Conservation (phyloP, 2,888 invertebrate species). For the Drosophila neotestacea region DNA sequence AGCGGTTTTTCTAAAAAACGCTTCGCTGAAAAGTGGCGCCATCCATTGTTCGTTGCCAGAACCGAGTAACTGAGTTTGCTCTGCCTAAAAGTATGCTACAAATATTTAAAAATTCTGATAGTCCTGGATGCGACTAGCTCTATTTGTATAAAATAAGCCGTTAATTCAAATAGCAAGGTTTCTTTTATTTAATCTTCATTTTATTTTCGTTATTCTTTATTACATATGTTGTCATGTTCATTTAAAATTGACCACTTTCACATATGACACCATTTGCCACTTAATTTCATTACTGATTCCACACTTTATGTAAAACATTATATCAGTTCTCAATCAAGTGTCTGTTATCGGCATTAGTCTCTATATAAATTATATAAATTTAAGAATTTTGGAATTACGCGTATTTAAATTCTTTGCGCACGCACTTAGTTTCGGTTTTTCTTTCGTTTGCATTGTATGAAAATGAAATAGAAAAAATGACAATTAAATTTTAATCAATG, state of each 20-base stretch:
- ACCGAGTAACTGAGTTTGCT: no score
- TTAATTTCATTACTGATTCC: slow-evolving; percentile 40
- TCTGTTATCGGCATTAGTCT: slow-evolving; percentile 34
- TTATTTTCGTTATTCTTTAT: slow-evolving; percentile 52
- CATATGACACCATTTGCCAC: slow-evolving; percentile 56
- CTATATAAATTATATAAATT: slow-evolving; percentile 60
- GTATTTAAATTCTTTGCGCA: slow-evolving; percentile 46
- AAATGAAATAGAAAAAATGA: slow-evolving; percentile 21
- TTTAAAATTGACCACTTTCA: slow-evolving; percentile 40
- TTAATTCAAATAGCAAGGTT: slow-evolving; percentile 8
- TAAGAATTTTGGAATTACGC: slow-evolving; percentile 73
- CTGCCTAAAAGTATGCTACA: no score
- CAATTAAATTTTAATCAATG: slow-evolving; percentile 10
- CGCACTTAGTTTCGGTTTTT: slow-evolving; percentile 53
- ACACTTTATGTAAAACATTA: slow-evolving; percentile 42
- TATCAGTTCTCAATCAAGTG: slow-evolving; percentile 25
- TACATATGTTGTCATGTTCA: slow-evolving; percentile 60
- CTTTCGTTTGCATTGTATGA: slow-evolving; percentile 44
- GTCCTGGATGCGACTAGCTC: neutral
- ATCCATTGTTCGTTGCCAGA: no score
- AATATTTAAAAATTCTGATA: no score
- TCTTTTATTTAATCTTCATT: slow-evolving; percentile 30
- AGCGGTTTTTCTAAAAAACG: no score
- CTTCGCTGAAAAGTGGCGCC: no score
- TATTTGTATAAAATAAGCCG: neutral